phyloP scores from a whole-genome alignment of 2,113 vertebrate species.

The Hippocampus zosterae region DNA sequence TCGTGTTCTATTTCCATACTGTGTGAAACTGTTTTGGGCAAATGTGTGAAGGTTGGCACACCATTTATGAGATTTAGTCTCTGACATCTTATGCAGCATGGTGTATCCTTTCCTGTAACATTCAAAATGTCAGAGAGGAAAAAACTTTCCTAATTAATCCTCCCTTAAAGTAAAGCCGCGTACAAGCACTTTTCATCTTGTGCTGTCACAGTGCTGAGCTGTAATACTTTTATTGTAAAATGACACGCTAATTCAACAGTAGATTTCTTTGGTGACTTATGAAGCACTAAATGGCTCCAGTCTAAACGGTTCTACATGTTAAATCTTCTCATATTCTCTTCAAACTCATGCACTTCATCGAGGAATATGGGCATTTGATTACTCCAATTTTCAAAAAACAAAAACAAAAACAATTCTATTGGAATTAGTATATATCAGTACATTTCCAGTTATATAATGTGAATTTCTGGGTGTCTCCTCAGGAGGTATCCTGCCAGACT shows the following conservation, averaged over 20 bases:
- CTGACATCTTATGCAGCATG: background rate
- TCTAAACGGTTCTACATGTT: background rate
- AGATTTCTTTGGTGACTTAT: background rate
- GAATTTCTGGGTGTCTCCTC: background rate
- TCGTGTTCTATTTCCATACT: slow-evolving; percentile 22
- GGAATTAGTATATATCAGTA: background rate
- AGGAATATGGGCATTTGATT: background rate
- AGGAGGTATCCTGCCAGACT: background rate
- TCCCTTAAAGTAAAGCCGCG: background rate
- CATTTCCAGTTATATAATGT: background rate
- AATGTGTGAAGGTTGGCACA: background rate
- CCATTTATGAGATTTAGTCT: background rate
- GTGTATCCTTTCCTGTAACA: background rate
- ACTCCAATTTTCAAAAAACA: background rate
- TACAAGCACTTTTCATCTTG: background rate
- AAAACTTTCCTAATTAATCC: background rate
- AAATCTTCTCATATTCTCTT: background rate
- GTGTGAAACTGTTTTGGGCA: background rate
- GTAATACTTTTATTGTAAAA: background rate
- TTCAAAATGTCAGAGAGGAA: background rate
- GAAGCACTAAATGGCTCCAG: background rate
- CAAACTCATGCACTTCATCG: background rate
- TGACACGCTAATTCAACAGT: background rate
- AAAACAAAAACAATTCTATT: background rate
- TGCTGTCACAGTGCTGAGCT: background rate